phyloP scores from a whole-genome alignment of 2,888 invertebrate genomes.

The Kuschelorhynchus macadamiae region DNA sequence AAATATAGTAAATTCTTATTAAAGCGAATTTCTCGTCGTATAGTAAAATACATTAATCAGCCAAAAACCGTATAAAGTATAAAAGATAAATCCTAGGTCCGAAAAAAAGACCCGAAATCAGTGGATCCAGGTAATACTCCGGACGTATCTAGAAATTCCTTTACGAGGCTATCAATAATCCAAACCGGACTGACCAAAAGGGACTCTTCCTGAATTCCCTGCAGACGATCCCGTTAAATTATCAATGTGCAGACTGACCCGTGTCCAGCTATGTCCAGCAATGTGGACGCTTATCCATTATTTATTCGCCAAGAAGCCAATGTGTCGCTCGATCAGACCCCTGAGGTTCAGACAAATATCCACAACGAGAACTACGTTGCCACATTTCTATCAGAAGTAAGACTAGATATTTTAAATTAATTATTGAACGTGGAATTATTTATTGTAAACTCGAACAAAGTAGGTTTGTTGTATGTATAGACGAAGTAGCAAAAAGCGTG shows the following conservation, averaged over 20 bases:
- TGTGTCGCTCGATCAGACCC: slow-evolving; percentile 45
- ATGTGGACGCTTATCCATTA: slow-evolving; percentile 50
- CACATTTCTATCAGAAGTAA: too few species aligned
- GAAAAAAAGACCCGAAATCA: slow-evolving; percentile 9
- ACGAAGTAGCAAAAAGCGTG: too few species aligned
- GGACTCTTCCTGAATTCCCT: slow-evolving; percentile 49
- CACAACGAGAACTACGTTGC: slow-evolving; percentile 13
- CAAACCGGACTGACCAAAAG: slow-evolving; percentile 42
- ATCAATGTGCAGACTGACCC: slow-evolving; percentile 47
- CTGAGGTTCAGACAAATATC: slow-evolving; percentile 35
- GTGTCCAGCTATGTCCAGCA: slow-evolving; percentile 44
- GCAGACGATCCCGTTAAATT: slow-evolving; percentile 46
- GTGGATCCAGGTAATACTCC: slow-evolving; percentile 19
- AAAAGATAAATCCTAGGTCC: slow-evolving; percentile 12
- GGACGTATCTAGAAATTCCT: slow-evolving; percentile 37
- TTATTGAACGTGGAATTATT: too few species aligned
- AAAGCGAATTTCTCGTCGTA: too few species aligned
- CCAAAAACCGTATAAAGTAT: too few species aligned
- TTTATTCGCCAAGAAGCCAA: slow-evolving; percentile 48
- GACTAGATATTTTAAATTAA: too few species aligned
- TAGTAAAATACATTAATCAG: too few species aligned
- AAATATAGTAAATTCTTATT: too few species aligned
- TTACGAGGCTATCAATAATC: slow-evolving; percentile 44
- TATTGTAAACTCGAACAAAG: too few species aligned
- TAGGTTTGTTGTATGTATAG: too few species aligned